Percentiles rank a stretch among this genome's conserved stretches.
Evolutionary conservation across 2,113 vertebrate genomes (phyloP).

Genomic region (Trogon surrucura): DNA sequence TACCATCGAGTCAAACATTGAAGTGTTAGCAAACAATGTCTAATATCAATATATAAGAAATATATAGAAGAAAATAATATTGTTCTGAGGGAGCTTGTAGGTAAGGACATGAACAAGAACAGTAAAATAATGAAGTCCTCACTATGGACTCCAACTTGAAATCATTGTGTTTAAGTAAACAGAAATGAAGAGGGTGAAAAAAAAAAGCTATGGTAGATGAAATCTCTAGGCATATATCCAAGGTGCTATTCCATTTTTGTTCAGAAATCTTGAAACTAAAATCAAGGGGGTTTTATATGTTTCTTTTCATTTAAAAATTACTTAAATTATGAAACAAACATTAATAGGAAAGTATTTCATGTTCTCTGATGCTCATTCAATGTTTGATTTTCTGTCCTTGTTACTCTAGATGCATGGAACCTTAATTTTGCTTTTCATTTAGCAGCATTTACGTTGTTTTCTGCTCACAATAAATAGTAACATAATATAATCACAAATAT

Average conservation of each 20-base stretch:
- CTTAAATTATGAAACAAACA: not conserved
- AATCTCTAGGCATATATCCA: not conserved
- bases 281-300: not conserved
- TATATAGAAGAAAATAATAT: not conserved
- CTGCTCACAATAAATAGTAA: not conserved
- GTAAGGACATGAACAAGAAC: not conserved
- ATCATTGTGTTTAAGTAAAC: not conserved
- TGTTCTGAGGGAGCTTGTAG: not conserved
- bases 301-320: not conserved
- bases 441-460: not conserved
- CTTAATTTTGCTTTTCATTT: not conserved
- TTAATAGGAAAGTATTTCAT: not conserved
- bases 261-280: not conserved
- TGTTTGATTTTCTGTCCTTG: not conserved
- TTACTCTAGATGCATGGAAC: not conserved
- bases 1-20: not conserved
- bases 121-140: not conserved
- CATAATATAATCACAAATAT: not conserved
- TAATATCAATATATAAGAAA: not conserved
- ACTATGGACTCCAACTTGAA: not conserved
- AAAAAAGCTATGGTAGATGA: not conserved
- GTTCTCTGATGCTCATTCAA: not conserved
- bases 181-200: too few species aligned
- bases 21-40: not conserved
- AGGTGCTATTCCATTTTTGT: not conserved